Conservation (phyloP, 1,140 invertebrate genomes). For the Lepidurus apus region DNA sequence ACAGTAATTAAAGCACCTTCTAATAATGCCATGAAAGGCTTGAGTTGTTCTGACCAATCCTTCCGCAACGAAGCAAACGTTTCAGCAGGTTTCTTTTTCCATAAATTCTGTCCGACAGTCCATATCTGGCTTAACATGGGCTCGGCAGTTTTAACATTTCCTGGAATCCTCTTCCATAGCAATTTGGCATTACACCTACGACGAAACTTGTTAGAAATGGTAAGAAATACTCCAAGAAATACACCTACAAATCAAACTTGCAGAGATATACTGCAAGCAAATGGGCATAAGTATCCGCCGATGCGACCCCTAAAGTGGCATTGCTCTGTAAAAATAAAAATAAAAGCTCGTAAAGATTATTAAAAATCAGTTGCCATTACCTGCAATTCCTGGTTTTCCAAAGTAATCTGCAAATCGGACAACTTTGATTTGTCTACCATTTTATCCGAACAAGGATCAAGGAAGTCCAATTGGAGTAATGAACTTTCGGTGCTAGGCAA, state of each 20-base stretch:
- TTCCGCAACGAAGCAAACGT: conserved; percentile 59
- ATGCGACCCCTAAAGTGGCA: not conserved
- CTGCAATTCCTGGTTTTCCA: conserved; percentile 28
- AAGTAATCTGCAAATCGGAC: not conserved
- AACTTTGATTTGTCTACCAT: not conserved
- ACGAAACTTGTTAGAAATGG: conserved; percentile 35
- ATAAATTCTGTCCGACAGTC: conserved; percentile 74
- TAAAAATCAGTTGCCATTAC: not conserved
- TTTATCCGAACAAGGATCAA: not conserved
- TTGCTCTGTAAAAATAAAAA: not conserved
- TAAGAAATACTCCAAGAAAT: not conserved
- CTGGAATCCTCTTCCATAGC: conserved; percentile 83
- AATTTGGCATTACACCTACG: conserved; percentile 81
- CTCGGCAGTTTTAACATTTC: conserved; percentile 58
- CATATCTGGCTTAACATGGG: conserved; percentile 70
- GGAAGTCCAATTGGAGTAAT: too few species aligned
- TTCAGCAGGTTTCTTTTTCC: conserved; percentile 70
- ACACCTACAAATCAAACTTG: conserved; percentile 29
- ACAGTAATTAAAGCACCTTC: conserved; percentile 53
- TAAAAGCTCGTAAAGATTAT: not conserved
- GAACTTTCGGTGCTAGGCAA: too few species aligned
- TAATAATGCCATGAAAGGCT: conserved; percentile 67
- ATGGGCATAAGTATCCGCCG: conserved; percentile 24
- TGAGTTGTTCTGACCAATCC: conserved; percentile 68
- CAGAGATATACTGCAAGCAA: conserved; percentile 31